phyloP scores from a whole-genome alignment of 92 coral and sea anemone genomes.

The Nematostella vectensis region DNA sequence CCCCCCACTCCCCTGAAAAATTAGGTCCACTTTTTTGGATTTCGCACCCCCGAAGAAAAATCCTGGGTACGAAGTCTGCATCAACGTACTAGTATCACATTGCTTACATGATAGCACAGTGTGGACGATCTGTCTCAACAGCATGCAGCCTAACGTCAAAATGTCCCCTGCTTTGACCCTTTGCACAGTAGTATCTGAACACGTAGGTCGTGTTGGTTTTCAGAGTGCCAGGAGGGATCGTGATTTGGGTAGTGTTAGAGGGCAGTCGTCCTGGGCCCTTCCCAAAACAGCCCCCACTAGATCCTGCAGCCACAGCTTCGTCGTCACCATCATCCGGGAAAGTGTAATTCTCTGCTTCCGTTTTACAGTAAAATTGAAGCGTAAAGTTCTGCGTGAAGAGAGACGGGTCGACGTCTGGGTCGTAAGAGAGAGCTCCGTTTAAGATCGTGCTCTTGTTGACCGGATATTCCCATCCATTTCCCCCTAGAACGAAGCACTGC shows the following conservation, averaged over 20 bases:
- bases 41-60: too few relatives aligned
- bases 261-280: slow-evolving; percentile 30
- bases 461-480: slow-evolving; percentile 48
- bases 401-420: slow-evolving; percentile 31
- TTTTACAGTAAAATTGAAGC: slow-evolving; percentile 43
- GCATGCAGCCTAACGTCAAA: slow-evolving; percentile 26
- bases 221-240: slow-evolving; percentile 23
- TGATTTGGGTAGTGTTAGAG: slow-evolving; percentile 7
- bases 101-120: slow-evolving; percentile 38
- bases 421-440: slow-evolving; percentile 35
- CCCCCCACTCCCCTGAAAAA: too few relatives aligned
- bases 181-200: slow-evolving; percentile 35
- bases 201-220: slow-evolving; percentile 32
- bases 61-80: too few relatives aligned
- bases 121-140: slow-evolving; percentile 29
- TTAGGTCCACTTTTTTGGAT: too few relatives aligned
- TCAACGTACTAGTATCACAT: not conserved
- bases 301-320: slow-evolving; percentile 3
- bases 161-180: slow-evolving; percentile 27
- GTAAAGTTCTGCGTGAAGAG: slow-evolving; percentile 16
- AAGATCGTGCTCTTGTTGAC: slow-evolving; percentile 18
- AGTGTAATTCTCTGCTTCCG: slow-evolving; percentile 26
- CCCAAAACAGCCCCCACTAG: slow-evolving; percentile 24
- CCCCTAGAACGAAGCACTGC: slow-evolving; percentile 41
- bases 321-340: slow-evolving; percentile 22